phyloP scores from a whole-genome alignment of 2,113 vertebrate species.

The western clawed frog (Xenopus tropicalis) region UCB_Xtro_10.0 CM004443.2:127460001-127460500 shows the following conservation, averaged over 20 bases:
- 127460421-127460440: slow-evolving; percentile 15
- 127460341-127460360: slow-evolving; percentile 28
- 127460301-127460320: not conserved
- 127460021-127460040: no score
- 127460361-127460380: slow-evolving; percentile 13
- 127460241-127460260: slow-evolving; percentile 18
- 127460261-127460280: slow-evolving; percentile 3
- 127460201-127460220: slow-evolving; percentile 24
- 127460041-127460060: no score
- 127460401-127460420: slow-evolving; percentile 17
- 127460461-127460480: slow-evolving; percentile 18
- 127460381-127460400: slow-evolving; percentile 23
- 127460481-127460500: slow-evolving; percentile 29
- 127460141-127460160: slow-evolving; percentile 14
- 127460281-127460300: not conserved
- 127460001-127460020: no score
- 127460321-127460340: slow-evolving; percentile 9
- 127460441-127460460: slow-evolving; percentile 19
- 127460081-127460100: not conserved
- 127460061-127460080: no score
- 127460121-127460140: slow-evolving; percentile 15
- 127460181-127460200: slow-evolving; percentile 37
- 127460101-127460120: not conserved
- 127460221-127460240: slow-evolving; percentile 24
- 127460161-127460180: slow-evolving; percentile 10